Evolutionary conservation across 2,113 vertebrate species (phyloP), one percentile per base, ranked within the genome.

Genomic region (Ammodytes dubius): DNA sequence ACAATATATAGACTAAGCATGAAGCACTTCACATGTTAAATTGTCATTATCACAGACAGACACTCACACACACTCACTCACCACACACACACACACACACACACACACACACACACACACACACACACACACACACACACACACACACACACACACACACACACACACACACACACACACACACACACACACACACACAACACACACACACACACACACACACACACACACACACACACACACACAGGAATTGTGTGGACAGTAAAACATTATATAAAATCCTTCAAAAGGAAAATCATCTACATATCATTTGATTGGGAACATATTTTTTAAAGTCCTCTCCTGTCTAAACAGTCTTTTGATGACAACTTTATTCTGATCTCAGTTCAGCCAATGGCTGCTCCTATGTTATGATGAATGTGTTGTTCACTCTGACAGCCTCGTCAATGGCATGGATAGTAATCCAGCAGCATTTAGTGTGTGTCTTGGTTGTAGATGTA

Each of bases 331-430:
- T 52, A 77, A 58, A 75, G 14, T 40, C 40, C 70, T 70, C 66
- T 70, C 49, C 54, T 64, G 39, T 70, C 27, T 35, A 54, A 69
- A 47, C 65, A 81, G 69, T 77, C 45, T 39, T 68, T 15, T 53
- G 77, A 59, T 77, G 52, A 77, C 35, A 77, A 59, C 12, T 46
- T 50, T 37, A 3, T 56, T 37, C 45, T 7, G 37, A 60, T 77
- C 59, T 70, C 19, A 56, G 13, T 12, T 57, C 63, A 61, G 52
- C 27, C 52, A 59, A 67, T 53, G 46, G 52, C 37, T 65, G 8
- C 42, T 49, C 59, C 73, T 39, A 86, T 27, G 27, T 27, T 27
- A 89, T 84, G 75, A 87, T 86, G 59, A 74, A 82, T 45, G 66
- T 60, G 64, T 58, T 69, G 39, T 61, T 73, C 45, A 84, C 60